Percentiles rank a stretch among this genome's conserved stretches.
These are phyloP conservation scores for Troides aeacus DNA, from an alignment of 2,888 invertebrate genomes.

Conservation along the genomic window DNA sequence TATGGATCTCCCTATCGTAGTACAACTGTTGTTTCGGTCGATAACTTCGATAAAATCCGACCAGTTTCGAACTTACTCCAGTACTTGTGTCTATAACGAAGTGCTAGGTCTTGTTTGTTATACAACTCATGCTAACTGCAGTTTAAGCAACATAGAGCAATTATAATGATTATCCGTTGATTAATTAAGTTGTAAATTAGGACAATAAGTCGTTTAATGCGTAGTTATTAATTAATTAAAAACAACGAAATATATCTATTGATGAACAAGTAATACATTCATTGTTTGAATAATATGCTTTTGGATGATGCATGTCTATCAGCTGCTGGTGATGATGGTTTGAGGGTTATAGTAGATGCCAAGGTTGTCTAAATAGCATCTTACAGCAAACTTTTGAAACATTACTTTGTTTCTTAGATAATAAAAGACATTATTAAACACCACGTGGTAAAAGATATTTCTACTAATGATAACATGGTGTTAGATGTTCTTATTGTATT, in stretches of 20 bases:
- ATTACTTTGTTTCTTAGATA: no score
- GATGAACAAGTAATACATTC: no score
- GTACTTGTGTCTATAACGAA: slow-evolving; percentile 12
- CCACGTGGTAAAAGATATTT: background rate
- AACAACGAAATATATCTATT: no score
- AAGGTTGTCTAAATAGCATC: no score
- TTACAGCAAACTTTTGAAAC: no score
- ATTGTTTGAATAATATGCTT: no score
- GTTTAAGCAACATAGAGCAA: background rate
- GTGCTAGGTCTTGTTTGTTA: slow-evolving; percentile 34
- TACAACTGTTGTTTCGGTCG: slow-evolving; percentile 57
- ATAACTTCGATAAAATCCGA: slow-evolving; percentile 66
- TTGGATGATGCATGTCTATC: no score
- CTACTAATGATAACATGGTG: background rate
- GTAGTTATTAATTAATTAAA: background rate
- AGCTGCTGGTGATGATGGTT: no score
- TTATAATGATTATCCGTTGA: slow-evolving; percentile 12
- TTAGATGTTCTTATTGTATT: background rate
- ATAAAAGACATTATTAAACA: no score
- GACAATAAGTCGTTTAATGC: slow-evolving; percentile 12
- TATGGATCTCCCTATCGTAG: slow-evolving; percentile 43
- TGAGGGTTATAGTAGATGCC: no score
- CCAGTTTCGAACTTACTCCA: slow-evolving; percentile 30
- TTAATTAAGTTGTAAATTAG: slow-evolving; percentile 34
- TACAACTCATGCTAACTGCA: slow-evolving; percentile 37